Evolutionary conservation across 1,140 invertebrate genomes (phyloP).

Genomic region (Hormaphis cornu): DNA sequence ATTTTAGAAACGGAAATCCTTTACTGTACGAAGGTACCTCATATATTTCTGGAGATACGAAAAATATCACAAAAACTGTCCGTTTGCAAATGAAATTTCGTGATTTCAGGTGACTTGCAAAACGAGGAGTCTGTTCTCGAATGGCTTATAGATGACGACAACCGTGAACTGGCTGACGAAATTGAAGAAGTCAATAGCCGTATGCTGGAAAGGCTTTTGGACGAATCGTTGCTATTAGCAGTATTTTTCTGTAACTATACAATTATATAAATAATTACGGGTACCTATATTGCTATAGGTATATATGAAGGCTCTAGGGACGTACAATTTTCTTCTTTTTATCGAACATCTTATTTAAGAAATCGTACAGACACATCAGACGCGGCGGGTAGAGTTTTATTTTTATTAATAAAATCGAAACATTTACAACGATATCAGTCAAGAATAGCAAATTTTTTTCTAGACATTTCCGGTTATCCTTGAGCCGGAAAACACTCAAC

Average conservation of each 20-base stretch:
- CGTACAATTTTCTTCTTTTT: too few species aligned
- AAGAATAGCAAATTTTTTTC: not conserved
- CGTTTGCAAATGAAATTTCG: not conserved
- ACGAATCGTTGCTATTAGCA: conserved; percentile 78
- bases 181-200: conserved; percentile 85
- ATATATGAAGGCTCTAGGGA: too few species aligned
- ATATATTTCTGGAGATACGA: not conserved
- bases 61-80: not conserved
- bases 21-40: conserved; percentile 69
- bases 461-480: not conserved
- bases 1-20: conserved; percentile 89
- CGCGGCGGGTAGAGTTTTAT: too few species aligned
- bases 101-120: conserved; percentile 64
- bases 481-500: not conserved
- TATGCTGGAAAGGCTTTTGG: conserved; percentile 78
- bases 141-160: conserved; percentile 89
- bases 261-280: too few species aligned
- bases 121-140: conserved; percentile 83
- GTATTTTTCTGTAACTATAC: conserved; percentile 81
- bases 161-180: conserved; percentile 84
- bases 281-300: too few species aligned
- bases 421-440: too few species aligned
- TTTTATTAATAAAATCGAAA: too few species aligned
- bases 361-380: too few species aligned
- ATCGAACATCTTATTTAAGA: too few species aligned